Conservation (phyloP, 2,113 vertebrate genomes). For the Muntiacus muntjak region DNA sequence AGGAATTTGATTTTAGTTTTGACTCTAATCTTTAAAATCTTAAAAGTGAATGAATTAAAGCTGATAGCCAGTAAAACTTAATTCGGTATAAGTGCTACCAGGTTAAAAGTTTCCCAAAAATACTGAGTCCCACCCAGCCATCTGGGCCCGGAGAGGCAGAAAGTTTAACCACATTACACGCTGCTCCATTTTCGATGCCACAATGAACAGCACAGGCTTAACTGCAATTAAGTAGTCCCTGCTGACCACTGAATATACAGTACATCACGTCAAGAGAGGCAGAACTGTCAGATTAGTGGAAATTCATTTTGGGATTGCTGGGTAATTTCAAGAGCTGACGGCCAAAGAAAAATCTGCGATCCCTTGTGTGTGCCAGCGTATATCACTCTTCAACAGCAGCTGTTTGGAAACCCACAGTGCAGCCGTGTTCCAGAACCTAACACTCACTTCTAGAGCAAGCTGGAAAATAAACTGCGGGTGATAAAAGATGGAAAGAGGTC, state of each 20-base stretch:
- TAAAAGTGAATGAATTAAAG: slow-evolving; percentile 39
- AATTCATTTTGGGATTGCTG: slow-evolving; percentile 71
- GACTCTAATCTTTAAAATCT: slow-evolving; percentile 43
- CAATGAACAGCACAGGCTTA: slow-evolving; percentile 45
- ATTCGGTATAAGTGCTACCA: slow-evolving; percentile 52
- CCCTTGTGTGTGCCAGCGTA: slow-evolving; percentile 22
- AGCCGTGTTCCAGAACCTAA: background rate
- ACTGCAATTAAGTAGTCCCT: slow-evolving; percentile 72
- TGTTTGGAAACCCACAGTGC: background rate
- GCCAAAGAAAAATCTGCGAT: slow-evolving; percentile 54
- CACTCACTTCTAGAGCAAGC: slow-evolving; percentile 18
- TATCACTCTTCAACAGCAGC: background rate
- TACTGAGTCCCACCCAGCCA: slow-evolving; percentile 65
- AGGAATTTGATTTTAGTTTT: slow-evolving; percentile 6
- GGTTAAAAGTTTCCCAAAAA: slow-evolving; percentile 56
- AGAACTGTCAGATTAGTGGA: slow-evolving; percentile 70
- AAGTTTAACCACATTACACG: slow-evolving; percentile 47
- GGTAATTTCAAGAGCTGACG: slow-evolving; percentile 70
- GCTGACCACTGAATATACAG: slow-evolving; percentile 59
- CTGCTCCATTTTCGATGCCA: slow-evolving; percentile 45
- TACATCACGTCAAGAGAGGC: slow-evolving; percentile 64
- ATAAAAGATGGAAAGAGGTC: background rate
- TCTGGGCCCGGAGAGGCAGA: slow-evolving; percentile 50
- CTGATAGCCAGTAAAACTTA: slow-evolving; percentile 45
- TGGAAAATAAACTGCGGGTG: background rate